Evolutionary conservation across 2,797 vertebrate species (phyloP).

Genomic region (Rhinoraja longicauda): DNA sequence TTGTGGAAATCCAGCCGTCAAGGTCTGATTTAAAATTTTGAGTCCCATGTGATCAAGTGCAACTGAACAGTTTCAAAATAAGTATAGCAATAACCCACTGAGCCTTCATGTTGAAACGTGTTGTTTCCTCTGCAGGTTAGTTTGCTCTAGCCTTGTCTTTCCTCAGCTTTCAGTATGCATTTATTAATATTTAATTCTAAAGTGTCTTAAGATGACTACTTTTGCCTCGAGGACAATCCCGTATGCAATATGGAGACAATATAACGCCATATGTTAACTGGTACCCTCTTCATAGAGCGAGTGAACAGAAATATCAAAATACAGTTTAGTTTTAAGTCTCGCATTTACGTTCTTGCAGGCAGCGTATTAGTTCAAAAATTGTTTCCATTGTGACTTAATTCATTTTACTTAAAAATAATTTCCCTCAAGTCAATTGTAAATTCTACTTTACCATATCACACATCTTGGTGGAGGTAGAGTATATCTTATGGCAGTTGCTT

Average conservation of each 20-base stretch:
- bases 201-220: background rate
- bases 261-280: background rate
- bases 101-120: background rate
- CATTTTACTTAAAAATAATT: background rate
- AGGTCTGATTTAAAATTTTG: background rate
- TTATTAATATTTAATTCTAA: conserved; percentile 1
- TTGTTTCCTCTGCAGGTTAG: background rate
- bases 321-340: background rate
- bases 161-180: background rate
- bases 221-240: background rate
- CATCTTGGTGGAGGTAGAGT: background rate
- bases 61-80: background rate
- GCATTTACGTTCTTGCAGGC: background rate
- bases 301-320: background rate
- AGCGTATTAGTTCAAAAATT: background rate
- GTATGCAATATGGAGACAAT: background rate
- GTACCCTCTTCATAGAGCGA: background rate
- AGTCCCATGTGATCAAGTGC: conserved; percentile 9
- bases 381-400: background rate
- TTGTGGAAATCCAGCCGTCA: background rate
- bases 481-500: too few relatives aligned
- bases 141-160: conserved; percentile 1
- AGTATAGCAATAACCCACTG: conserved; percentile 5
- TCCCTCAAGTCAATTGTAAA: background rate
- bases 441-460: background rate